A percentile compares a stretch with the other conserved stretches of the same genome.
These are phyloP conservation scores for Hermatobates lingyangjiaoensis DNA, from an alignment of 1,140 invertebrate species.

Conservation along the genomic window DNA sequence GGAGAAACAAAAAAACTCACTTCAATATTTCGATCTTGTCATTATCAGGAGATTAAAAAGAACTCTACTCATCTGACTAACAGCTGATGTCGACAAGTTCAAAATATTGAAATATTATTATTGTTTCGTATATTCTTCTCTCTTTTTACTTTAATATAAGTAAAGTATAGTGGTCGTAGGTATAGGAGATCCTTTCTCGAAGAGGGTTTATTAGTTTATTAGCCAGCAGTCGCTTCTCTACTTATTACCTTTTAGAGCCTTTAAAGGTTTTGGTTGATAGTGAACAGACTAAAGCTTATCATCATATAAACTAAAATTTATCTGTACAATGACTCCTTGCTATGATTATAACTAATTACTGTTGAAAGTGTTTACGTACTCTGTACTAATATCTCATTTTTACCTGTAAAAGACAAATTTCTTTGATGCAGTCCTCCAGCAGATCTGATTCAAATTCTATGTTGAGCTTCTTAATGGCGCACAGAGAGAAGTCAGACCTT, in stretches of 20 bases:
- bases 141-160: too few species aligned
- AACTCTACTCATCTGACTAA: too few species aligned
- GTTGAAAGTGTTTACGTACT: not conserved
- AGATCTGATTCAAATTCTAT: constrained; percentile 48
- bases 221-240: not conserved
- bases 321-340: not conserved
- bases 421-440: constrained; percentile 49
- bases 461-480: constrained; percentile 46
- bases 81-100: too few species aligned
- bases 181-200: too few species aligned
- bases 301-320: not conserved
- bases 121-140: too few species aligned
- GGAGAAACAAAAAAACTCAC: too few species aligned
- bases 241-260: not conserved
- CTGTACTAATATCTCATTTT: not conserved
- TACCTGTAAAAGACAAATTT: constrained; percentile 45
- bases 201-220: not conserved
- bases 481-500: constrained; percentile 26
- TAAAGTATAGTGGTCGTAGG: too few species aligned
- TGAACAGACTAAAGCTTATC: not conserved
- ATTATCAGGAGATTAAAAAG: too few species aligned
- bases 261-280: not conserved
- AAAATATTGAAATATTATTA: too few species aligned
- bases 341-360: not conserved
- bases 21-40: too few species aligned